Evolutionary conservation across 1,140 invertebrate genomes (phyloP).

Genomic region (Tetramorium alpestre): DNA sequence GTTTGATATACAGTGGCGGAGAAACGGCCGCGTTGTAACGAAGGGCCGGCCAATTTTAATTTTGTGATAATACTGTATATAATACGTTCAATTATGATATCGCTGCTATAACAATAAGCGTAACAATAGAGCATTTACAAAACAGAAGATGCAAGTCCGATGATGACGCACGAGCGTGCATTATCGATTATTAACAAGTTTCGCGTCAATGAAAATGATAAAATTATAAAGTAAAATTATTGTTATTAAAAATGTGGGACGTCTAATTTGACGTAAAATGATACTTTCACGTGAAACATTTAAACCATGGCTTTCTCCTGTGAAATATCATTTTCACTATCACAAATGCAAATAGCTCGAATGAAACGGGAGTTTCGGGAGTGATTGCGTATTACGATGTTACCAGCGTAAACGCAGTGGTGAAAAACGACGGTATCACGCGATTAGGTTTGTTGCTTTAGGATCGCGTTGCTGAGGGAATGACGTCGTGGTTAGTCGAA

Average conservation of each 20-base stretch:
- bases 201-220: no score
- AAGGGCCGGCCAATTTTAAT: constrained; percentile 35
- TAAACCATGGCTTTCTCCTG: background rate
- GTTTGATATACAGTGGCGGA: constrained; percentile 36
- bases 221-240: constrained; percentile 15
- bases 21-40: background rate
- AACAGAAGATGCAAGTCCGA: background rate
- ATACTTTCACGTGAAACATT: background rate
- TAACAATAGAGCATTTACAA: background rate
- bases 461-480: constrained; percentile 45
- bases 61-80: constrained; percentile 5
- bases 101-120: background rate
- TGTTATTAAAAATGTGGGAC: background rate
- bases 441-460: constrained; percentile 63
- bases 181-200: background rate
- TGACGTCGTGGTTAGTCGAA: constrained; percentile 17
- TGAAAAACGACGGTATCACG: constrained; percentile 27
- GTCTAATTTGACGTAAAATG: background rate
- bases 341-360: background rate
- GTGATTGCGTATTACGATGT: background rate
- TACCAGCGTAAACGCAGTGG: constrained; percentile 1
- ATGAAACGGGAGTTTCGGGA: background rate
- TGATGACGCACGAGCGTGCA: background rate
- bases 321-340: background rate
- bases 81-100: background rate